Percentiles rank a stretch among this genome's conserved stretches.
phyloP scores from a whole-genome alignment of 2,113 vertebrate species.

The Trogon surrucura region DNA sequence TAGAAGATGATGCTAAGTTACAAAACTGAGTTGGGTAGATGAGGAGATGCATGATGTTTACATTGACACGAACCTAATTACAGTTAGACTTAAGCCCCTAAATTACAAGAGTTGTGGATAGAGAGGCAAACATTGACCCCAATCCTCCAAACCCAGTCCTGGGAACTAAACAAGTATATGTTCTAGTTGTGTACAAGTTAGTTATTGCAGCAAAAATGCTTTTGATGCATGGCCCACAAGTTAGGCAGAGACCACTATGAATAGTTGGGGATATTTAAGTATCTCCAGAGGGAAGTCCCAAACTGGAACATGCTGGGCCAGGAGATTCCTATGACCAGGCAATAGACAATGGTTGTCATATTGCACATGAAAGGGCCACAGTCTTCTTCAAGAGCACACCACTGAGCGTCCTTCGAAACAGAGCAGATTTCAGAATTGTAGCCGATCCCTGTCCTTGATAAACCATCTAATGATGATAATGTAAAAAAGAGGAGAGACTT shows the following conservation, averaged over 20 bases:
- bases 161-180: neutral
- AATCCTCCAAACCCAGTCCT: neutral
- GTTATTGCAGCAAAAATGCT: neutral
- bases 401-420: neutral
- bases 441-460: neutral
- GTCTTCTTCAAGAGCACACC: neutral
- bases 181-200: neutral
- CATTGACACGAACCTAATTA: neutral
- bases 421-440: neutral
- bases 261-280: neutral
- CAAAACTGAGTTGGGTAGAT: neutral
- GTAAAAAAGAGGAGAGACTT: neutral
- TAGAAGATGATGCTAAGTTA: neutral
- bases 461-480: neutral
- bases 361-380: fast-evolving
- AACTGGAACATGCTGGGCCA: neutral
- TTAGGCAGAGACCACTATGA: neutral
- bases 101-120: neutral
- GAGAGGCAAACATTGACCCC: neutral
- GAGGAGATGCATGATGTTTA: neutral
- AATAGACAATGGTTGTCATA: neutral
- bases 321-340: neutral
- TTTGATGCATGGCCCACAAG: neutral
- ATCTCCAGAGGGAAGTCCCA: neutral
- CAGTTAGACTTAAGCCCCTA: neutral